A percentile compares a stretch with the other conserved stretches of the same genome.
Conservation (phyloP, 2,888 invertebrate genomes). For the Polydrusus pterygomalis region DNA sequence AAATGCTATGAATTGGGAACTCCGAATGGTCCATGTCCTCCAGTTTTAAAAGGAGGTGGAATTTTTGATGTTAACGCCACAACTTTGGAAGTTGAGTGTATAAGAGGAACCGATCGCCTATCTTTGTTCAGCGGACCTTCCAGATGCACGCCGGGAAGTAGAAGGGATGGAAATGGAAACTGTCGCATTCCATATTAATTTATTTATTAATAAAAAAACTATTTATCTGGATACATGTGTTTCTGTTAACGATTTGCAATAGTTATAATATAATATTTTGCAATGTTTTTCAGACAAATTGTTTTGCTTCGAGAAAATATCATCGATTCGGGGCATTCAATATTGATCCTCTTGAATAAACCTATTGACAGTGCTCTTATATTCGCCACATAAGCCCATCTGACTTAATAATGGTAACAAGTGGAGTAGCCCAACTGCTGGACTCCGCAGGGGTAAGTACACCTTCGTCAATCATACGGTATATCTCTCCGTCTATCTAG, state of each 20-base stretch:
- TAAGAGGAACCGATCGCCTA: conserved; percentile 65
- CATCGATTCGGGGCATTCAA: too few species aligned
- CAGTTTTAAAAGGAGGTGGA: conserved; percentile 68
- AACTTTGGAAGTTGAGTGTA: conserved; percentile 77
- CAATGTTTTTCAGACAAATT: too few species aligned
- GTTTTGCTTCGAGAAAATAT: too few species aligned
- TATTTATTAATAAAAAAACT: neutral
- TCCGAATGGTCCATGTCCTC: conserved; percentile 71
- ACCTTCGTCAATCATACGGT: too few species aligned
- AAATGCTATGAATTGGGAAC: conserved; percentile 72
- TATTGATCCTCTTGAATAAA: too few species aligned
- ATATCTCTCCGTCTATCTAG: too few species aligned
- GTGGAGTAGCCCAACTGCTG: too few species aligned
- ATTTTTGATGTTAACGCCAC: conserved; percentile 78
- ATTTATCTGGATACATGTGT: neutral
- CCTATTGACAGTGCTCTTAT: too few species aligned
- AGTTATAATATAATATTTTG: too few species aligned
- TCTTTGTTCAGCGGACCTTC: conserved; percentile 61
- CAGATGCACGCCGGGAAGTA: conserved; percentile 65
- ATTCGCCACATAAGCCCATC: too few species aligned
- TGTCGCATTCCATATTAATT: conserved; percentile 57
- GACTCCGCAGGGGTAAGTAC: too few species aligned
- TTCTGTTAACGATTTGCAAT: neutral
- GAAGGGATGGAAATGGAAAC: conserved; percentile 61
- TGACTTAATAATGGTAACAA: too few species aligned